Base-by-base conservation (phyloP, 2,888 invertebrate genomes). In the Chloromyia formosa region DNA sequence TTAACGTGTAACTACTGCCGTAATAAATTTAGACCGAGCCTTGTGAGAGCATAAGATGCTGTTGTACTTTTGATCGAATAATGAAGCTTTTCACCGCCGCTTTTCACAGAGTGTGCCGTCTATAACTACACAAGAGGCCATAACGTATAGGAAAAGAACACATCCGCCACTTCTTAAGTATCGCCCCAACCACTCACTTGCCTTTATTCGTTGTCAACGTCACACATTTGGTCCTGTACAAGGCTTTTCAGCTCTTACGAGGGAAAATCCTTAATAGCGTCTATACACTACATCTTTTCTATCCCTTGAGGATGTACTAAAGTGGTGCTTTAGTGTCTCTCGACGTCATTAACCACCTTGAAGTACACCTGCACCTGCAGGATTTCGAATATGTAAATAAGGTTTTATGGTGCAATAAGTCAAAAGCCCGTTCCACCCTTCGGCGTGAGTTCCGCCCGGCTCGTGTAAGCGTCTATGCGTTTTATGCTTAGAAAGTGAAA, bases 331-430 rank as follows among this genome's bases (percentile, higher is more conserved):
- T 68, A 68, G 66, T 68, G 66, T 68, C 66, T 68, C 66, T 68
- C 66, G 66, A 68, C 66, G 66, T 68, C 66, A 53, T 68, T 68
- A 68, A 68, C 66, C 66, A 68, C 66, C 66, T 49, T 49, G 45
- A 53, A 49, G 66, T 18, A 53, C 66, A 68, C 66, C 66, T 71
- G 56, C 71, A 71, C 71, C 71, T 71, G 58, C 49, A 49, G 49
- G 66, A 68, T 68, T 68, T 49, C 66, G 35, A 71, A 71, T 56
- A 71, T 71, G 71, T 71, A 71, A 71, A 71, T 71, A 71, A 71
- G 58, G 71, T 56, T 71, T 71, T 71, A 71, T 58, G 71, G n/a
- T 71, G 71, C 71, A 71, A 71, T 71, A 71, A 56, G 66, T 68
- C 66, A 68, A 68, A 68, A 68, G 45, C 49, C 49, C 66, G 7